Percentiles rank a stretch among this genome's conserved stretches.
phyloP scores from a whole-genome alignment of 2,797 vertebrate genomes.

The Betta splendens region DNA sequence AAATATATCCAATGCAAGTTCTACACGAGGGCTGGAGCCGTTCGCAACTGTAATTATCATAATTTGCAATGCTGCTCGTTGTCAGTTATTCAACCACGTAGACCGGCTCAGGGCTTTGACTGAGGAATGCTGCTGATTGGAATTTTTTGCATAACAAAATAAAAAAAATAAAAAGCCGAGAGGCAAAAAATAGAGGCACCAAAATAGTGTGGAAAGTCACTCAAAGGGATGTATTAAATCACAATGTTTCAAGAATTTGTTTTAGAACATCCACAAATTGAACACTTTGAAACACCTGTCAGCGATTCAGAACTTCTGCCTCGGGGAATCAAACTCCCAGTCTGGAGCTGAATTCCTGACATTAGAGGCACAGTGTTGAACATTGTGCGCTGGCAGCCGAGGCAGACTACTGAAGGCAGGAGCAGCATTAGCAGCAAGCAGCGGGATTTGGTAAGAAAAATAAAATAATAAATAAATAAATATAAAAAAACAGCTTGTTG shows the following conservation, averaged over 20 bases:
- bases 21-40: slow-evolving; percentile 8
- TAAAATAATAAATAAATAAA: no score
- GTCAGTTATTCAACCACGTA: slow-evolving; percentile 31
- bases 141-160: slow-evolving; percentile 31
- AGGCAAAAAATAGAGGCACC: slow-evolving; percentile 62
- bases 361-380: slow-evolving; percentile 59
- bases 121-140: slow-evolving; percentile 55
- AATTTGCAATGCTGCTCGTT: slow-evolving; percentile 43
- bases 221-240: slow-evolving; percentile 60
- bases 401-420: slow-evolving; percentile 39
- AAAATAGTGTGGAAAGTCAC: slow-evolving; percentile 65
- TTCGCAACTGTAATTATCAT: slow-evolving; percentile 32
- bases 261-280: slow-evolving; percentile 75
- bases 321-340: slow-evolving; percentile 70
- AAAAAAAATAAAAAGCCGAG: background rate
- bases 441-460: background rate
- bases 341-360: slow-evolving; percentile 60
- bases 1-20: slow-evolving; percentile 28
- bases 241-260: slow-evolving; percentile 68
- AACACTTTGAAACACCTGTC: slow-evolving; percentile 76
- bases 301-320: slow-evolving; percentile 69
- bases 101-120: slow-evolving; percentile 39
- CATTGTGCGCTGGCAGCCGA: slow-evolving; percentile 44
- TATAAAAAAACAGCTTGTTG: slow-evolving; percentile 53
- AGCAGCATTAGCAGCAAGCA: slow-evolving; percentile 34